Evolutionary conservation across 2,113 vertebrate species (phyloP).

Genomic region (Nettapus auritus): DNA sequence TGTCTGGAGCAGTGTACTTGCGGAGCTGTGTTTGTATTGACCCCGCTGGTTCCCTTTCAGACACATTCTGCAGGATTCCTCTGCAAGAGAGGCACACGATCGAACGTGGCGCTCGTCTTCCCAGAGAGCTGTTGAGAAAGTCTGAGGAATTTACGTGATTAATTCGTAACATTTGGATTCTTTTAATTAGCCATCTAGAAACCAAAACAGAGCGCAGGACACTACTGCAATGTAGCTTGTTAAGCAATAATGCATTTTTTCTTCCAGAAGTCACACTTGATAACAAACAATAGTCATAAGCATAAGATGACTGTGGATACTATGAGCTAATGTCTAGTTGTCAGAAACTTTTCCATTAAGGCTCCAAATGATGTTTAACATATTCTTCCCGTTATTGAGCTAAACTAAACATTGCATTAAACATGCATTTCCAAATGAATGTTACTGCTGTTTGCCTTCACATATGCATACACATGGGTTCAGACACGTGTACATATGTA

Average conservation of each 20-base stretch:
- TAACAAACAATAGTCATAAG: constrained; percentile 65
- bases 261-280: constrained; percentile 78
- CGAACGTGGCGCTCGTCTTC: neutral
- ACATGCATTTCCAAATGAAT: constrained; percentile 27
- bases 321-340: constrained; percentile 79
- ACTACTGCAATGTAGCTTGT: constrained; percentile 51
- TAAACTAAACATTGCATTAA: constrained; percentile 49
- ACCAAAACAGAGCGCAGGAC: constrained; percentile 44
- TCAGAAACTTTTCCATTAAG: constrained; percentile 70
- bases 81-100: rapidly evolving
- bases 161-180: constrained; percentile 19
- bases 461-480: neutral
- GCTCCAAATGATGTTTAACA: constrained; percentile 64
- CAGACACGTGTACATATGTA: neutral
- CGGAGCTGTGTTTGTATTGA: neutral
- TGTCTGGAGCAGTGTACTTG: neutral
- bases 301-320: constrained; percentile 56
- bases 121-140: neutral
- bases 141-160: constrained; percentile 23
- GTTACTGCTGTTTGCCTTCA: constrained; percentile 15
- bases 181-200: constrained; percentile 55
- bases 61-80: neutral
- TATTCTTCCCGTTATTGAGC: constrained; percentile 54
- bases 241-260: constrained; percentile 59
- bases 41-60: neutral